phyloP scores from a whole-genome alignment of 2,797 vertebrate genomes.

The Merluccius polli region DNA sequence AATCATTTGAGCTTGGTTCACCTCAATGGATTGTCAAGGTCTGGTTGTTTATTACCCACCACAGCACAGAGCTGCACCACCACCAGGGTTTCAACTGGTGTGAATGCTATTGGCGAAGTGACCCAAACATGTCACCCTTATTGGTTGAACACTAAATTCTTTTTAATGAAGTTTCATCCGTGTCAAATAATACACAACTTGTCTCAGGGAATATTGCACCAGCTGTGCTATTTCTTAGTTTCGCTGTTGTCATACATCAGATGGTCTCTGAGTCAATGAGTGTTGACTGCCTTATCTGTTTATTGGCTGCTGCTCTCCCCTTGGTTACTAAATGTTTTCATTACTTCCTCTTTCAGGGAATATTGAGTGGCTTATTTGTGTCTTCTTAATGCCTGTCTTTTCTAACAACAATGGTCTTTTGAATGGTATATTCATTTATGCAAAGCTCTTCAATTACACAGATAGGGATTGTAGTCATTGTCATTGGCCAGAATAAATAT shows the following conservation, averaged over 20 bases:
- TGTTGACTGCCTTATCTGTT: neutral
- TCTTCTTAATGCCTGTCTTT: neutral
- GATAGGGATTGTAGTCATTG: neutral
- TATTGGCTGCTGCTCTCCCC: slow-evolving; percentile 11
- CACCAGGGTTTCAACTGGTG: neutral
- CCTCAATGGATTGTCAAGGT: neutral
- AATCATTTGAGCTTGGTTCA: neutral
- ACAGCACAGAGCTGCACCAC: neutral
- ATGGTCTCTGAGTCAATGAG: slow-evolving; percentile 14
- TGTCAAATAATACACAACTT: neutral
- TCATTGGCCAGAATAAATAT: neutral
- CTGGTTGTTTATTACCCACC: neutral
- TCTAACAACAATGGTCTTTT: neutral
- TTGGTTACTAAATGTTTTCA: slow-evolving; percentile 30
- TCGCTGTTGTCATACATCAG: slow-evolving; percentile 19
- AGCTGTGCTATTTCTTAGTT: slow-evolving; percentile 31
- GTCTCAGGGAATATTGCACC: slow-evolving; percentile 12
- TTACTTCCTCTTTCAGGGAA: slow-evolving; percentile 34
- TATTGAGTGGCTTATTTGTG: neutral
- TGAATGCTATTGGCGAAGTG: neutral
- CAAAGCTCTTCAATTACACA: neutral
- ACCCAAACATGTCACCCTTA: neutral
- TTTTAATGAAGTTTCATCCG: neutral
- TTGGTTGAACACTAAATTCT: neutral
- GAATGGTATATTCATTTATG: neutral